Conservation (phyloP, 2,797 vertebrate species). For the Harpagifer antarcticus region DNA sequence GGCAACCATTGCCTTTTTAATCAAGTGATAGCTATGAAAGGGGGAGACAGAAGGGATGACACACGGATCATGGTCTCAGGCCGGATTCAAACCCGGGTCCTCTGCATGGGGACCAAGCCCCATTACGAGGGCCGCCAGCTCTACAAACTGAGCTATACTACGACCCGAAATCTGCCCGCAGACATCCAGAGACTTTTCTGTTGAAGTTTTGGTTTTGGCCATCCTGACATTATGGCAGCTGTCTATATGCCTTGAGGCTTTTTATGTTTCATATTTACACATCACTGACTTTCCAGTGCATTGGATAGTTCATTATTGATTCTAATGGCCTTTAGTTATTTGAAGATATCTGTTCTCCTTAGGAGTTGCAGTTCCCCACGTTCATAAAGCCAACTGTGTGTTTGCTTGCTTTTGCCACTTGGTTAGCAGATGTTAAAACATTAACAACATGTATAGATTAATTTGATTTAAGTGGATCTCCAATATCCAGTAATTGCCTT, state of each 20-base stretch:
- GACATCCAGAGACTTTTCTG: background rate
- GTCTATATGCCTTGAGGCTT: constrained; percentile 10
- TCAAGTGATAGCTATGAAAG: too few relatives aligned
- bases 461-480: background rate
- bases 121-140: too few relatives aligned
- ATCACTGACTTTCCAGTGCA: background rate
- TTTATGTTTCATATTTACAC: constrained; percentile 9
- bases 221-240: background rate
- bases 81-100: too few relatives aligned
- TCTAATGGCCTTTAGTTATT: background rate
- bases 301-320: background rate
- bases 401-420: background rate
- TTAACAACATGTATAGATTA: background rate
- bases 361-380: background rate
- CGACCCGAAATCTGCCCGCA: background rate
- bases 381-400: background rate
- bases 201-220: background rate
- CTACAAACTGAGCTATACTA: too few relatives aligned
- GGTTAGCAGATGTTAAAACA: background rate
- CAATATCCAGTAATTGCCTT: background rate
- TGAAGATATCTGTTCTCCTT: background rate
- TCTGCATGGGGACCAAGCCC: too few relatives aligned
- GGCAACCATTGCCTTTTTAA: too few relatives aligned
- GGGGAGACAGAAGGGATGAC: too few relatives aligned
- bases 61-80: too few relatives aligned